Percentiles rank a stretch among this genome's conserved stretches.
Evolutionary conservation across 30 jellyfish, hydroid and myxozoan genomes (phyloP).

Genomic region (Hydractinia echinata): DNA sequence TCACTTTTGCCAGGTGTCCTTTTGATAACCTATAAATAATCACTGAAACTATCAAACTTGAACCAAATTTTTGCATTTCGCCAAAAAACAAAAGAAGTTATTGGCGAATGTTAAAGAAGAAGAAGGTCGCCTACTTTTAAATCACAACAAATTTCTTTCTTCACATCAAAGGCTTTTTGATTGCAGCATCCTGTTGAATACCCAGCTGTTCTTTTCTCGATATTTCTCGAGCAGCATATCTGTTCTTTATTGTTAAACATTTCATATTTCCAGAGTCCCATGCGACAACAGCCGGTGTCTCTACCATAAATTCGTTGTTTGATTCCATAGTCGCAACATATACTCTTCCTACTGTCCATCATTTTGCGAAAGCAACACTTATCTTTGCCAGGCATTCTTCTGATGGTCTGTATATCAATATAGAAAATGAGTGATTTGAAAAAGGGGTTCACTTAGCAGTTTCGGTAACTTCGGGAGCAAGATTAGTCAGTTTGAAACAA

Average conservation of each 20-base stretch:
- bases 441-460: neutral
- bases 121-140: neutral
- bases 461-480: no score
- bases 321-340: conserved; percentile 16
- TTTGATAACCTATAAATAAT: neutral
- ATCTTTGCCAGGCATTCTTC: neutral
- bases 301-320: neutral
- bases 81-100: neutral
- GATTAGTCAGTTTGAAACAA: no score
- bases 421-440: neutral
- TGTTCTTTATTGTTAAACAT: neutral
- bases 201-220: neutral
- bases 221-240: conserved; percentile 14
- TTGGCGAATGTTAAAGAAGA: neutral
- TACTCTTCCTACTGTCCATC: neutral
- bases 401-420: neutral
- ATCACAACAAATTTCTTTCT: neutral
- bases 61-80: neutral
- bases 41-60: neutral
- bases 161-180: neutral
- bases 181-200: neutral
- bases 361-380: neutral
- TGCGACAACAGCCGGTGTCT: conserved; percentile 11
- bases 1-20: conserved; percentile 9
- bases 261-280: neutral